phyloP scores from a whole-genome alignment of 2,113 vertebrate genomes.

The Cyprinodon brontotheroides region DNA sequence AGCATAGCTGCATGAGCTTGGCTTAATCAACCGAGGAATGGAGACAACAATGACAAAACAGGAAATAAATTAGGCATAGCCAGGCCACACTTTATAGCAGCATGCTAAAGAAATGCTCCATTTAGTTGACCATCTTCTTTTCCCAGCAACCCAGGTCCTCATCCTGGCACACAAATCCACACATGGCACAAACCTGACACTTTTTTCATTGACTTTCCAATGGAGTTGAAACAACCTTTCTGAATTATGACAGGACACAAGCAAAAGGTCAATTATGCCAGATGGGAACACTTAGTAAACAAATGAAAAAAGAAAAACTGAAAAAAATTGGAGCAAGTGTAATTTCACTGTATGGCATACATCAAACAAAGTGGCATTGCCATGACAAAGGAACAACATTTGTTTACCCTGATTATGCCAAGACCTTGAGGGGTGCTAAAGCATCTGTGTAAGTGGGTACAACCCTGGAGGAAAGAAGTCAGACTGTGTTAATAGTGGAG shows the following conservation, averaged over 20 bases:
- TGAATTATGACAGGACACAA: constrained; percentile 50
- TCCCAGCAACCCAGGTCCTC: constrained; percentile 47
- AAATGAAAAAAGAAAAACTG: constrained; percentile 34
- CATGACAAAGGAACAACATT: constrained; percentile 74
- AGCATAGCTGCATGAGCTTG: constrained; percentile 80
- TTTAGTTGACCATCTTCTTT: constrained; percentile 71
- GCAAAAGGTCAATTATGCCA: constrained; percentile 72
- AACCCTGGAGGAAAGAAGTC: constrained; percentile 72
- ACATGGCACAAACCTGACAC: constrained; percentile 25
- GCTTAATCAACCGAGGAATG: constrained; percentile 81
- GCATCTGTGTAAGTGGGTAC: constrained; percentile 73
- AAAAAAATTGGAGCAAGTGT: constrained; percentile 45
- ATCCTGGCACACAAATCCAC: constrained; percentile 27
- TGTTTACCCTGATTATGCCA: constrained; percentile 75
- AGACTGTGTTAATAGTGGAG: constrained; percentile 77
- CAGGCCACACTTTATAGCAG: constrained; percentile 68
- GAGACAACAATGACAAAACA: constrained; percentile 80
- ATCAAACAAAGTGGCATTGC: constrained; percentile 69
- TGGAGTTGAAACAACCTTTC: constrained; percentile 56
- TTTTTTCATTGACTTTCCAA: constrained; percentile 60
- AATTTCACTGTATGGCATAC: constrained; percentile 45
- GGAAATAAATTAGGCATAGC: constrained; percentile 81
- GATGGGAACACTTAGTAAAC: constrained; percentile 68
- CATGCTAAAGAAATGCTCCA: constrained; percentile 77
- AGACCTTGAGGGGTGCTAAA: constrained; percentile 67